Base-by-base conservation (phyloP, 2,888 invertebrate genomes). In the Choristoneura rosaceana region DNA sequence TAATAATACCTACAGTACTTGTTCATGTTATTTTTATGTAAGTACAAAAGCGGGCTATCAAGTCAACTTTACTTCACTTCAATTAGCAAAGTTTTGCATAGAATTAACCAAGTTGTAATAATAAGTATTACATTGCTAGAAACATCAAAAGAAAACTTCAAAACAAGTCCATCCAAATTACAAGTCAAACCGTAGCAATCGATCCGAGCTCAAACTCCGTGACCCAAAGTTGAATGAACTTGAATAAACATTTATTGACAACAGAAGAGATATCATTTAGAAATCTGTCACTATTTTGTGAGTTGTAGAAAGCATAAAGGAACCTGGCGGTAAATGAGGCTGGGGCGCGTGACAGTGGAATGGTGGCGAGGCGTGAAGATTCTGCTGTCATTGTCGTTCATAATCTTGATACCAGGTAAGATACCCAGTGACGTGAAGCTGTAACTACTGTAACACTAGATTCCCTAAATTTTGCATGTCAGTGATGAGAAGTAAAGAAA, bases 241-340 rank as follows among this genome's bases (percentile, higher is more conserved):
- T 47, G 50, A 50, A 70, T 73, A 69, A 67, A 74, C 59, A 62
- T 69, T 73, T 67, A 63, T 59, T 66, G 71, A 76, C 74, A 78
- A 78, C 74, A 79, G 82, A 82, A 81, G 81, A 83, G 82, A 82
- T 79, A 73, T 78, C 78, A 79, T 80, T 82, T 82, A 83, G 83
- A 84, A 86, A 84, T 79, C 78, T 83, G 80, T 81, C 80, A 76
- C 73, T 77, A 81, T 81, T 81, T 80, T 80, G 74, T 70, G 71
- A 77, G 78, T 78, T 77, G 82, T 85, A 87, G 87, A 87, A 87
- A 88, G 87, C 86, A 86, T 82, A 84, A 83, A 86, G 79, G 79
- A 82, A 78, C 70, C 75, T 77, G 82, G 83, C 86, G 86, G 84
- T 84, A 85, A 85, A 84, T 84, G 78, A 84, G 81, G 14, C 25